Percentiles rank a stretch among this genome's conserved stretches.
Evolutionary conservation across 2,888 invertebrate genomes (phyloP).

Genomic region (Orthosia cruda): DNA sequence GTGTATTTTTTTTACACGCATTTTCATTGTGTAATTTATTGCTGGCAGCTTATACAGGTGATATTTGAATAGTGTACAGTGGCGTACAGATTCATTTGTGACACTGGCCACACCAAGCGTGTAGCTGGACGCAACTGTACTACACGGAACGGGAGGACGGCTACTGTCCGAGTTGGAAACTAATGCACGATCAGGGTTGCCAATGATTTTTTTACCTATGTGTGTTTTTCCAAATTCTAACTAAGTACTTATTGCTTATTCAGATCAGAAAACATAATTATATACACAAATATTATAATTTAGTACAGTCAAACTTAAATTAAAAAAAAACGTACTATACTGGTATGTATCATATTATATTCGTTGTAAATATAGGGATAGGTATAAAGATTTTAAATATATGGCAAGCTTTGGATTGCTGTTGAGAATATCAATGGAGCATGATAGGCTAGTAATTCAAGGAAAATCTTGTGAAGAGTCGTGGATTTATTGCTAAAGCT

Average conservation of each 20-base stretch:
- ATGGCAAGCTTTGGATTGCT: too few species aligned
- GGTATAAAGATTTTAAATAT: too few species aligned
- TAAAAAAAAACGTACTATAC: neutral
- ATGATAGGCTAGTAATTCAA: too few species aligned
- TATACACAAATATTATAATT: too few species aligned
- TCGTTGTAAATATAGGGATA: too few species aligned
- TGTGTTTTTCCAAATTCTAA: neutral
- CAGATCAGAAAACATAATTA: neutral
- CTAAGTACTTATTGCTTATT: neutral
- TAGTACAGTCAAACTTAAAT: neutral
- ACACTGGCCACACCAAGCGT: conserved; percentile 68
- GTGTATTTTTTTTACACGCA: neutral
- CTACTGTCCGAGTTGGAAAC: conserved; percentile 85
- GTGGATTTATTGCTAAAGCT: too few species aligned
- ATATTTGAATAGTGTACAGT: conserved; percentile 67
- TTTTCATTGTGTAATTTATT: conserved; percentile 4
- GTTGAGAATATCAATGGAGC: too few species aligned
- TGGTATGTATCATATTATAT: too few species aligned
- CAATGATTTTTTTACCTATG: conserved; percentile 9
- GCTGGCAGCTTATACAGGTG: neutral
- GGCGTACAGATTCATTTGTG: conserved; percentile 70
- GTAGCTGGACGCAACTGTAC: conserved; percentile 74
- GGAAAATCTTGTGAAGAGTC: too few species aligned
- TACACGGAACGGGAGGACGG: conserved; percentile 83
- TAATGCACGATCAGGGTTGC: conserved; percentile 82